Conservation (phyloP, 2,888 invertebrate genomes). For the Drosophila borborema region DNA sequence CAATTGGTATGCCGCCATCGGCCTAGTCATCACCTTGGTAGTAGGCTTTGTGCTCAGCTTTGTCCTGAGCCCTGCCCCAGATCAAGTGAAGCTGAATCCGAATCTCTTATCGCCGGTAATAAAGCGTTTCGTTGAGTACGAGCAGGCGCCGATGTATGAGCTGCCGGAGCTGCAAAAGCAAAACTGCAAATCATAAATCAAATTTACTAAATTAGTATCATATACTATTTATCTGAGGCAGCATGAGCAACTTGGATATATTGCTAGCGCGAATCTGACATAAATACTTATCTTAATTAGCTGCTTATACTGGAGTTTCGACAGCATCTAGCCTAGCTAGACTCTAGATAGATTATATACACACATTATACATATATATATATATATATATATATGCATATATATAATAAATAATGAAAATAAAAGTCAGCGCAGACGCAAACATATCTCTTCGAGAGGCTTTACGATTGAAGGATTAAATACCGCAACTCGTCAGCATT, state of each 20-base stretch:
- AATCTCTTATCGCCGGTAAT: constrained; percentile 57
- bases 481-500: constrained; percentile 2
- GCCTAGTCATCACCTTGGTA: constrained; percentile 85
- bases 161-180: constrained; percentile 48
- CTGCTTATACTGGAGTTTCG: constrained; percentile 1
- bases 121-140: constrained; percentile 35
- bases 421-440: neutral
- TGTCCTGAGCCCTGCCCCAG: constrained; percentile 81
- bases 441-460: neutral
- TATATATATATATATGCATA: too few species aligned
- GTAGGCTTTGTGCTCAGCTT: constrained; percentile 86
- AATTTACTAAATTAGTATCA: constrained; percentile 8
- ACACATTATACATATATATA: too few species aligned
- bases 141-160: constrained; percentile 34
- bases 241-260: neutral
- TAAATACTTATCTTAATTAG: constrained; percentile 7
- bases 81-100: constrained; percentile 63
- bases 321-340: neutral
- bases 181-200: constrained; percentile 8
- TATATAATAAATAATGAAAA: constrained; percentile 4
- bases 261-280: constrained; percentile 2
- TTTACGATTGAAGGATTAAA: neutral
- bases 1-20: constrained; percentile 87
- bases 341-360: neutral
- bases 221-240: constrained; percentile 7